These are phyloP conservation scores for Panthera leo DNA, from an alignment of 2,113 vertebrate species.

Conservation along the genomic window DNA sequence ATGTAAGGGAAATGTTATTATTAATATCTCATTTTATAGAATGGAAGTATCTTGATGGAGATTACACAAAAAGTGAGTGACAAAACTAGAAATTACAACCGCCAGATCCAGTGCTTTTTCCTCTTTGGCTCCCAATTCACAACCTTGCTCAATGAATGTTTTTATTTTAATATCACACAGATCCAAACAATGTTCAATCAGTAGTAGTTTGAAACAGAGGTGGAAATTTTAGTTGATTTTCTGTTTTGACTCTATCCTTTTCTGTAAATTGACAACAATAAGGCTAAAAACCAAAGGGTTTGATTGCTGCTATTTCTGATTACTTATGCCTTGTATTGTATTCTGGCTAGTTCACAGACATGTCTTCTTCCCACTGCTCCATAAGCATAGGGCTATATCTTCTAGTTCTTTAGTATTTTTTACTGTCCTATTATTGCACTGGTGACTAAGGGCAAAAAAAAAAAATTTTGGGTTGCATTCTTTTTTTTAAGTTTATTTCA, in stretches of 20 bases:
- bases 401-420: not conserved
- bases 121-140: not conserved
- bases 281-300: not conserved
- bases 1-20: not conserved
- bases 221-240: slow-evolving; percentile 26
- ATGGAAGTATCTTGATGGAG: not conserved
- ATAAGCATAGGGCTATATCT: not conserved
- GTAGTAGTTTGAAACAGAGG: not conserved
- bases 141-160: not conserved
- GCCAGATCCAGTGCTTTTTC: not conserved
- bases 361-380: not conserved
- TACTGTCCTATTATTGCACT: not conserved
- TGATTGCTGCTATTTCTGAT: not conserved
- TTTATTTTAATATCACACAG: slow-evolving; percentile 36
- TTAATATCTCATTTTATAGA: not conserved
- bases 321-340: not conserved
- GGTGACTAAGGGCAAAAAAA: not conserved
- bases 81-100: not conserved
- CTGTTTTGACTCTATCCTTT: not conserved
- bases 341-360: not conserved
- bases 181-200: slow-evolving; percentile 32
- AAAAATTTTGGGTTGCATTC: not conserved
- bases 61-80: not conserved
- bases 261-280: not conserved
- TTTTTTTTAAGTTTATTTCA: too few species aligned